Evolutionary conservation across 2,797 vertebrate species (phyloP).

Genomic region (Eremophila alpestris): DNA sequence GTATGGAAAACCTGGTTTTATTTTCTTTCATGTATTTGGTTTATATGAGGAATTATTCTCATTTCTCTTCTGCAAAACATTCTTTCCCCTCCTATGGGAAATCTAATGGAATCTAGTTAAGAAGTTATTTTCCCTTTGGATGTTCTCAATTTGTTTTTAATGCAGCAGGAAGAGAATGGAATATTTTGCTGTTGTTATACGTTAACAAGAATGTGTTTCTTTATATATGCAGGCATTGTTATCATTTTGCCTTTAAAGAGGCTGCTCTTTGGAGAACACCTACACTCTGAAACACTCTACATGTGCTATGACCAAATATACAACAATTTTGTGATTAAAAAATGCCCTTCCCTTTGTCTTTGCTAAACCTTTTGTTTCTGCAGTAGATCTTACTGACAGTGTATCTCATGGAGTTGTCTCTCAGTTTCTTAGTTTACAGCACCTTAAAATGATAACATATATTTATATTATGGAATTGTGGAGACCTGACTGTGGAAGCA

Average conservation of each 20-base stretch:
- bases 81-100: background rate
- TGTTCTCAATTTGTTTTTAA: background rate
- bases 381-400: background rate
- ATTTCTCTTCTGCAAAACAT: background rate
- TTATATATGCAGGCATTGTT: background rate
- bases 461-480: background rate
- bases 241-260: background rate
- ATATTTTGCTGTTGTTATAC: background rate
- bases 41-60: background rate
- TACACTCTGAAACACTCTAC: background rate
- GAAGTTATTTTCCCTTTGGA: background rate
- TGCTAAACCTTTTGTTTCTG: background rate
- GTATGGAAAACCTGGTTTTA: background rate
- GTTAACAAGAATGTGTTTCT: background rate
- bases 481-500: background rate
- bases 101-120: background rate
- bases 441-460: background rate
- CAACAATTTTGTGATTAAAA: background rate
- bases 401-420: accelerated
- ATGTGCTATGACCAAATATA: background rate
- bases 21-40: background rate
- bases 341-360: background rate
- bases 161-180: background rate
- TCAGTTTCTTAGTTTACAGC: background rate
- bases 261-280: background rate